phyloP scores from a whole-genome alignment of 2,113 vertebrate genomes.

The Nannospalax galili region DNA sequence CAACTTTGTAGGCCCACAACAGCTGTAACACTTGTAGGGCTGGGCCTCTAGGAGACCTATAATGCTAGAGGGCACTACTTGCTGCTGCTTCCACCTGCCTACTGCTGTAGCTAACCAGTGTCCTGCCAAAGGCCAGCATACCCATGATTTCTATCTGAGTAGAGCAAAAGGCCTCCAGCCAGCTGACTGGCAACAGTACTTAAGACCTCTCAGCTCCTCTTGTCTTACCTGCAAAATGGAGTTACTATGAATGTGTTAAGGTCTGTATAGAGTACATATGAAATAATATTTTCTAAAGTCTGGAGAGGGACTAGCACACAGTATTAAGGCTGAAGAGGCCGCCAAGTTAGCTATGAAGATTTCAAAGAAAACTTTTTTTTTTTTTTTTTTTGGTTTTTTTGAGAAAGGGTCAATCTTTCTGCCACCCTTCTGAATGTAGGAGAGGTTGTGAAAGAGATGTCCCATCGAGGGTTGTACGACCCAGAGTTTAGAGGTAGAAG shows the following conservation, averaged over 20 bases:
- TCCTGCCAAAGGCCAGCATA: neutral
- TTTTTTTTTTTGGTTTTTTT: too few species aligned
- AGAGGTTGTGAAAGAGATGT: too few species aligned
- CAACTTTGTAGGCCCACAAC: neutral
- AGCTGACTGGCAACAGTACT: neutral
- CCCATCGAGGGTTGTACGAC: too few species aligned
- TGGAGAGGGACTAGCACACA: neutral
- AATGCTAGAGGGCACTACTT: too few species aligned
- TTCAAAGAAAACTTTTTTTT: constrained; percentile 55
- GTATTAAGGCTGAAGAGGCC: neutral
- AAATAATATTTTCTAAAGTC: constrained; percentile 35
- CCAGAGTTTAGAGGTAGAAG: too few species aligned
- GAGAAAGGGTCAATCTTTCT: too few species aligned
- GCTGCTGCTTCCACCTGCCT: too few species aligned
- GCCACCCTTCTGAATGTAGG: too few species aligned
- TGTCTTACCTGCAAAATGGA: constrained; percentile 27
- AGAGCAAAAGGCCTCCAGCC: neutral
- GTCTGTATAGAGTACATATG: constrained; percentile 34
- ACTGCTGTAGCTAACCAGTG: neutral
- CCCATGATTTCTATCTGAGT: neutral
- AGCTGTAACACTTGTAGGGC: neutral
- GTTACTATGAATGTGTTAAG: neutral
- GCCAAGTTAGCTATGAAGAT: constrained; percentile 23
- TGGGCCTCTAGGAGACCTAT: neutral
- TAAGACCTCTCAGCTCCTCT: neutral